phyloP scores from a whole-genome alignment of 1,140 invertebrate species.

The Oscheius sp. region DNA sequence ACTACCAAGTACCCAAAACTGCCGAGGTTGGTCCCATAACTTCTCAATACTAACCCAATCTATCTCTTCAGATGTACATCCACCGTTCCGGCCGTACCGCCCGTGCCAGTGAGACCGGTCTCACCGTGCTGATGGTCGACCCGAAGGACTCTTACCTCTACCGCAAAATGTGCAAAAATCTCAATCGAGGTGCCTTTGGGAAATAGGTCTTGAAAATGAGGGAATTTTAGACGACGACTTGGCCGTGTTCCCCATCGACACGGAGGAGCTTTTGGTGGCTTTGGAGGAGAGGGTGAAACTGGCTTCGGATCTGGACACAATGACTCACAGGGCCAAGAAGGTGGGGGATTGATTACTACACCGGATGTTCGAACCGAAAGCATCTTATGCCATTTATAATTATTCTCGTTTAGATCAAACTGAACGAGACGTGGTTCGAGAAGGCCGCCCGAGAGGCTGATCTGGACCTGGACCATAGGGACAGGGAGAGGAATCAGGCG shows the following conservation, averaged over 20 bases:
- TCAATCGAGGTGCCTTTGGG: slow-evolving; percentile 70
- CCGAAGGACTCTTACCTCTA: slow-evolving; percentile 79
- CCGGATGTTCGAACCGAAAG: slow-evolving; percentile 3
- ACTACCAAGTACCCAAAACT: slow-evolving; percentile 93
- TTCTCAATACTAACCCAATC: slow-evolving; percentile 12
- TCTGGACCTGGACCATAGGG: slow-evolving; percentile 71
- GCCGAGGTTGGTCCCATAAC: slow-evolving; percentile 71
- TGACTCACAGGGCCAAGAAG: slow-evolving; percentile 72
- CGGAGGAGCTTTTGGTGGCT: slow-evolving; percentile 63
- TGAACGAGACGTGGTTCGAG: slow-evolving; percentile 74
- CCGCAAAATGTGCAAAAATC: slow-evolving; percentile 75
- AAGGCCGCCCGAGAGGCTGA: slow-evolving; percentile 82
- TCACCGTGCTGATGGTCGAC: slow-evolving; percentile 87
- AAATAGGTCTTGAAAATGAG: slow-evolving; percentile 3
- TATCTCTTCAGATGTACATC: slow-evolving; percentile 74
- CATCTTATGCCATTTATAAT: background rate
- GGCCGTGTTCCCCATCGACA: slow-evolving; percentile 76
- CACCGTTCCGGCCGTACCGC: slow-evolving; percentile 94
- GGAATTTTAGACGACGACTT: slow-evolving; percentile 73
- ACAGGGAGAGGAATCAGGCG: slow-evolving; percentile 66
- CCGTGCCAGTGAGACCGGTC: slow-evolving; percentile 78
- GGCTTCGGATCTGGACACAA: slow-evolving; percentile 75
- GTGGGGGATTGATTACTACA: slow-evolving; percentile 24
- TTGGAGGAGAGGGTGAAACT: slow-evolving; percentile 74
- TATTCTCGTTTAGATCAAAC: slow-evolving; percentile 36